phyloP scores from a whole-genome alignment of 2,888 invertebrate genomes.

The Dryadula phaetusa region DNA sequence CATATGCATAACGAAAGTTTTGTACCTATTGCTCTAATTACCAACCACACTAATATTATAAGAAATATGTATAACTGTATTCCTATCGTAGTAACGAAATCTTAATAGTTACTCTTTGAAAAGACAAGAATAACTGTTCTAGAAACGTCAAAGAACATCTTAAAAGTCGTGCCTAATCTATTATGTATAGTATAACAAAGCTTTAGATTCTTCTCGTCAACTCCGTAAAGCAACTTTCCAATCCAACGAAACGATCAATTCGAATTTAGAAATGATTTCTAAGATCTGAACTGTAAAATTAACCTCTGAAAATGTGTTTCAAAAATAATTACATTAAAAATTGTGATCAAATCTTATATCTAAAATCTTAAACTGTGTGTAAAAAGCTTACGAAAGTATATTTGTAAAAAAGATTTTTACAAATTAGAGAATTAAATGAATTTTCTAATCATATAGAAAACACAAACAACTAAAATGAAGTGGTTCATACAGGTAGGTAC shows the following conservation, averaged over 20 bases:
- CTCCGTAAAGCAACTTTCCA: constrained; percentile 48
- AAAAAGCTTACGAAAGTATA: too few relatives aligned
- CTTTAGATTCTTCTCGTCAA: constrained; percentile 48
- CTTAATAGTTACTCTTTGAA: constrained; percentile 46
- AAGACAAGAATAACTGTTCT: constrained; percentile 49
- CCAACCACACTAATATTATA: constrained; percentile 11
- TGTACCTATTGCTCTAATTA: background rate
- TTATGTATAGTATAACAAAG: constrained; percentile 52
- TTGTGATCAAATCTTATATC: background rate
- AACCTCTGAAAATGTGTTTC: constrained; percentile 8
- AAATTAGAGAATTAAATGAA: too few relatives aligned
- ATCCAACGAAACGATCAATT: constrained; percentile 46
- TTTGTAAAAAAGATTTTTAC: too few relatives aligned
- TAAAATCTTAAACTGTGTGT: background rate
- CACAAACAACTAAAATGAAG: too few relatives aligned
- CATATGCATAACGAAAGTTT: constrained; percentile 1
- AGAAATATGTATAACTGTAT: constrained; percentile 31
- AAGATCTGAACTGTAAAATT: constrained; percentile 32
- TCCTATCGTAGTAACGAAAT: constrained; percentile 33
- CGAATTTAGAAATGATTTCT: constrained; percentile 39
- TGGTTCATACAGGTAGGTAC: background rate
- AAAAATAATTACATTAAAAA: constrained; percentile 13
- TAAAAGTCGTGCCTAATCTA: constrained; percentile 55
- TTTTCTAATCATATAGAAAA: too few relatives aligned
- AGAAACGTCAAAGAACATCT: constrained; percentile 52